Evolutionary conservation across 2,113 vertebrate genomes (phyloP).

Genomic region (Megatriorchis doriae): DNA sequence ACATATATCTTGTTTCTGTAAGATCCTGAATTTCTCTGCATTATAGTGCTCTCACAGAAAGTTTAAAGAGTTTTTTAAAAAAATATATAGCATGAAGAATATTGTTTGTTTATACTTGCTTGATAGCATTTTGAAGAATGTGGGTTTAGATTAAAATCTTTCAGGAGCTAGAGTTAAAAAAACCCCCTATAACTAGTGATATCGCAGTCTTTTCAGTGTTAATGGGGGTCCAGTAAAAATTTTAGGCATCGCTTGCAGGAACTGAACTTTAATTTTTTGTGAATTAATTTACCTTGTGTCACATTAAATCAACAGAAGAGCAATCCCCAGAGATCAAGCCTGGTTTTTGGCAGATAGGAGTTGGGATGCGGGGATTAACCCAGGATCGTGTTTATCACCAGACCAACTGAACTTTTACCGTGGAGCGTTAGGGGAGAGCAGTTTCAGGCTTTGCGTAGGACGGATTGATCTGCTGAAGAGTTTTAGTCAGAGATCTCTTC

Average conservation of each 20-base stretch:
- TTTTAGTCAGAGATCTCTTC: background rate
- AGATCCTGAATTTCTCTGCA: background rate
- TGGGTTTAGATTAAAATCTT: background rate
- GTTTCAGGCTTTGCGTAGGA: background rate
- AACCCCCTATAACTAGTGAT: background rate
- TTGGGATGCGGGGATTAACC: background rate
- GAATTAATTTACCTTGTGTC: background rate
- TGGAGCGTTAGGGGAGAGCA: background rate
- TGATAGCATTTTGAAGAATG: background rate
- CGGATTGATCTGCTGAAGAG: background rate
- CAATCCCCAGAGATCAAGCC: background rate
- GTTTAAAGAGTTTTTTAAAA: background rate
- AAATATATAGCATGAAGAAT: background rate
- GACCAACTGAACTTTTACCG: background rate
- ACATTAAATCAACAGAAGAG: background rate
- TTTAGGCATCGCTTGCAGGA: background rate
- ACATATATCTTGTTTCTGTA: background rate
- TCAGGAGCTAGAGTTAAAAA: background rate
- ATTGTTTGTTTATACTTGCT: background rate
- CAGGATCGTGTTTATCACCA: background rate
- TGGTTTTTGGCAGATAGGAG: background rate
- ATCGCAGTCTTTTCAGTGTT: background rate
- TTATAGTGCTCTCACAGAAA: background rate
- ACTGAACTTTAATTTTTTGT: background rate
- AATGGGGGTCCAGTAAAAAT: background rate